Base-by-base conservation (phyloP, 2,888 invertebrate genomes). In the Lobophora halterata region DNA sequence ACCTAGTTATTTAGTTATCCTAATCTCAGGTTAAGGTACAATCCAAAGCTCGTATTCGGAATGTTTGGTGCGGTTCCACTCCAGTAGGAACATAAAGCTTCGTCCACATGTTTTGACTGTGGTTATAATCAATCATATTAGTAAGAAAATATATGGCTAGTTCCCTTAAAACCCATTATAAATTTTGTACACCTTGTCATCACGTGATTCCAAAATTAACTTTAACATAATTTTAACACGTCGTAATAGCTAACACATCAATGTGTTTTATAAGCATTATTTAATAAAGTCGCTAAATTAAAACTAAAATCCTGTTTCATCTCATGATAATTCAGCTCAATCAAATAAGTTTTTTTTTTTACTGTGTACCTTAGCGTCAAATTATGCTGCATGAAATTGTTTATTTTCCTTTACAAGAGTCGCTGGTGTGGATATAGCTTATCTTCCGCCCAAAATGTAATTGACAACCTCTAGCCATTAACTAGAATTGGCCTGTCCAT, bases 381-480 rank as follows among this genome's bases (percentile, higher is more conserved):
- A 42, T 32, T 36, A n/a, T n/a, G n/a, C n/a, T n/a, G n/a, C n/a
- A n/a, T n/a, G n/a, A n/a, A n/a, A n/a, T n/a, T n/a, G n/a, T n/a
- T n/a, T n/a, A n/a, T n/a, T n/a, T n/a, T n/a, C n/a, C n/a, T n/a
- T n/a, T n/a, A n/a, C n/a, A n/a, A n/a, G n/a, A n/a, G n/a, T n/a
- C n/a, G n/a, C n/a, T n/a, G n/a, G n/a, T n/a, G n/a, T n/a, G n/a
- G n/a, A n/a, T n/a, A n/a, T n/a, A n/a, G n/a, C n/a, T n/a, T n/a
- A n/a, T n/a, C n/a, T 39, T 21, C 39, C 18, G 36, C 33, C 34
- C 28, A 32, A 50, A 48, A 46, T 48, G 49, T 50, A 53, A 50
- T 53, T 44, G 52, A 53, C 46, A 47, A 40, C 49, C 51, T 52
- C 45, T 46, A 46, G 47, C 44, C 50, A 47, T 47, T 52, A 47